Evolutionary conservation across 2,888 invertebrate species (phyloP), one percentile per base, ranked within the genome.

Genomic region (Melanophora roralis): DNA sequence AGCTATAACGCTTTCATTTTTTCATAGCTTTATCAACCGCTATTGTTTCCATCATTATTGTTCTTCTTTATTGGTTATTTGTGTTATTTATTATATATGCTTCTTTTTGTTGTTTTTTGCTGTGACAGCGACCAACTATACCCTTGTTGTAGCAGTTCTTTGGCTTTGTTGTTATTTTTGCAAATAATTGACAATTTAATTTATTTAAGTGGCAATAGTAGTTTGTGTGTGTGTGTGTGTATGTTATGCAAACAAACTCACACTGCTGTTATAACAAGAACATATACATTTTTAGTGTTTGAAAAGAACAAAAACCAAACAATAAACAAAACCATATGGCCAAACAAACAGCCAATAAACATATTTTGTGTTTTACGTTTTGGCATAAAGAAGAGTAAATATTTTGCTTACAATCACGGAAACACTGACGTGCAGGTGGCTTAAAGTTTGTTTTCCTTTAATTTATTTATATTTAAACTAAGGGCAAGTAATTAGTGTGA

Each of bases 171-270:
- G 83, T 83, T 84, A 81, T 84, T 75, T 75, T 86, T 83, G 83
- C 83, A 84, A 85, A 86, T 88, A 85, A 87, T 87, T 88, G 88
- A 86, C 86, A 88, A 87, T 87, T 88, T 88, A 86, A 87, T 88
- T 88, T 87, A 83, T 82, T 84, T 84, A 84, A 86, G 83, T 85
- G 82, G 77, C 69, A 74, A 78, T 47, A 67, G 64, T 38, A 53
- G 45, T 59, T 38, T 23, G 64, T 9, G 8, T 14, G 32, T 34
- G 6, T 6, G 6, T 27, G 27, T 34, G 6, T 6, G 6, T 27
- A 6, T 40, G 21, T 21, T 40, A 27, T 27, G 27, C 4, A 27
- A 27, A 27, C 27, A 27, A 27, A 14, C 6, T 40, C 8, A 40
- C 49, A 43, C 32, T 14, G 2, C 1, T 12, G 19, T 11, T 38